phyloP scores from a whole-genome alignment of 2,113 vertebrate genomes.

The Sclerurus mexicanus region DNA sequence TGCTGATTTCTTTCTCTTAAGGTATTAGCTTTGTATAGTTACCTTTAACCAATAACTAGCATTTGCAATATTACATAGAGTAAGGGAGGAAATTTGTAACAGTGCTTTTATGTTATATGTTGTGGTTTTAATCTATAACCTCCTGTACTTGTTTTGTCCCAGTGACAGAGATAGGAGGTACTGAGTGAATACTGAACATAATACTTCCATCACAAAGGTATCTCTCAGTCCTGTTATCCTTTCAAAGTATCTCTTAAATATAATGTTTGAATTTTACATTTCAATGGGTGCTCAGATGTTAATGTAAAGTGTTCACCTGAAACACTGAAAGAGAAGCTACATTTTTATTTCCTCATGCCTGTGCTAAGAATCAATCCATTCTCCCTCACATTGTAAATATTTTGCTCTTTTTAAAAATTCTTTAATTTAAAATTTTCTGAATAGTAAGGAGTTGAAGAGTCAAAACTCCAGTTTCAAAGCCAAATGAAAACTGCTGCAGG shows the following conservation, averaged over 20 bases:
- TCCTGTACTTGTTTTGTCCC: background rate
- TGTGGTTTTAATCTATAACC: background rate
- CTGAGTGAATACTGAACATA: background rate
- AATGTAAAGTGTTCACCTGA: conserved; percentile 31
- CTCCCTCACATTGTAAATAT: background rate
- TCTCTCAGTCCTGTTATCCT: conserved; percentile 1
- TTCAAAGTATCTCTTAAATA: conserved; percentile 11
- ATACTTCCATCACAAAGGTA: conserved; percentile 12
- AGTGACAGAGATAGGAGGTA: background rate
- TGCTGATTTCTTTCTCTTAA: background rate
- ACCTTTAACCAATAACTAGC: background rate
- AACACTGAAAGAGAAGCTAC: conserved; percentile 38
- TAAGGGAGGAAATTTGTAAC: background rate
- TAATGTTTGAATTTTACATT: conserved; percentile 13
- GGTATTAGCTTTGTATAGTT: background rate
- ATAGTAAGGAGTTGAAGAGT: background rate
- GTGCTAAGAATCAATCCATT: background rate
- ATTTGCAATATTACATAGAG: background rate
- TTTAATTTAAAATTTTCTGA: background rate
- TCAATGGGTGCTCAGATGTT: conserved; percentile 23
- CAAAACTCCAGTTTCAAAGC: background rate
- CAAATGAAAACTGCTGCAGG: background rate
- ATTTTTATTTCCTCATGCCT: conserved; percentile 31
- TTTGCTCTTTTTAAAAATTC: background rate
- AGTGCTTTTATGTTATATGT: background rate